A percentile compares a stretch with the other conserved stretches of the same genome.
Conservation (phyloP, 2,888 invertebrate species). For the Phalangium opilio region DNA sequence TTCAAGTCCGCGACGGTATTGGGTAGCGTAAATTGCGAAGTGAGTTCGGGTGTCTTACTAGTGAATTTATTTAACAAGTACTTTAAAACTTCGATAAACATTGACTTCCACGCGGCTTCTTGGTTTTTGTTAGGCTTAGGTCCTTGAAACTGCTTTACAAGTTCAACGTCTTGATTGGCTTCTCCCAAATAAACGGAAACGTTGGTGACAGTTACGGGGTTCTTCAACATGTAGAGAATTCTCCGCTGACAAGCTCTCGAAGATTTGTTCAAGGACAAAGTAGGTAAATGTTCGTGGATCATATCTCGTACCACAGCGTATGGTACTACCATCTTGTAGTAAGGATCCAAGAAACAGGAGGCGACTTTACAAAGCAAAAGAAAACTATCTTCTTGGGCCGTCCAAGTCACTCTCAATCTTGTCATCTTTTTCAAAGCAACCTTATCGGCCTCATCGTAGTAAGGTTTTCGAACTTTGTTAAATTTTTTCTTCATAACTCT, state of each 20-base stretch:
- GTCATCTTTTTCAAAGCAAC: slow-evolving; percentile 45
- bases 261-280: slow-evolving; percentile 45
- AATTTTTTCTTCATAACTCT: background rate
- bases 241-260: slow-evolving; percentile 50
- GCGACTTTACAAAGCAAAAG: slow-evolving; percentile 51
- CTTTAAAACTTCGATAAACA: slow-evolving; percentile 17
- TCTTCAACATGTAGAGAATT: slow-evolving; percentile 44
- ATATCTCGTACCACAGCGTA: slow-evolving; percentile 25
- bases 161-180: slow-evolving; percentile 41
- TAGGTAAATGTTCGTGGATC: slow-evolving; percentile 25
- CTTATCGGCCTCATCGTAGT: slow-evolving; percentile 44
- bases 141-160: slow-evolving; percentile 29
- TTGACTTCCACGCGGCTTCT: slow-evolving; percentile 15
- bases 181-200: slow-evolving; percentile 45
- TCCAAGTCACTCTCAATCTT: slow-evolving; percentile 42
- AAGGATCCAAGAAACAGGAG: slow-evolving; percentile 38
- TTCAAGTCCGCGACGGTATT: slow-evolving; percentile 12
- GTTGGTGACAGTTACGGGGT: slow-evolving; percentile 41
- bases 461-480: slow-evolving; percentile 8
- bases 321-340: slow-evolving; percentile 31
- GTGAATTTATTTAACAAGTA: slow-evolving; percentile 19
- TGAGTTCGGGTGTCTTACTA: slow-evolving; percentile 5
- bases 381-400: slow-evolving; percentile 48
- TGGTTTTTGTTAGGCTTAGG: slow-evolving; percentile 15
- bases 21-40: slow-evolving; percentile 7